phyloP scores from a whole-genome alignment of 2,797 vertebrate species.

The Philypnodon macrostomus region DNA sequence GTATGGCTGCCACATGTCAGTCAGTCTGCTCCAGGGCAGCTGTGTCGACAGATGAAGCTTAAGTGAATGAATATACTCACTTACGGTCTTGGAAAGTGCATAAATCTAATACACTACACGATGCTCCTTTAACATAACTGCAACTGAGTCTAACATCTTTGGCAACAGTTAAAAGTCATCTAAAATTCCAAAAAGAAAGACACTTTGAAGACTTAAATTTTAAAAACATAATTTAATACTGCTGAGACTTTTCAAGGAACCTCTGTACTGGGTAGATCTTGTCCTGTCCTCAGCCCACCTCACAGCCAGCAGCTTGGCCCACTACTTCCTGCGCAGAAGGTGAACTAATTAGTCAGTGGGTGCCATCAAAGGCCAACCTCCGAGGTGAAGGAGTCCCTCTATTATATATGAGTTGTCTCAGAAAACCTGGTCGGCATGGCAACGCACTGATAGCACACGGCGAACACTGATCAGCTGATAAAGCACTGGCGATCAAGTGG shows the following conservation, averaged over 20 bases:
- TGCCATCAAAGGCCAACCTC: conserved; percentile 59
- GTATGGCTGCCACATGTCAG: too few species aligned
- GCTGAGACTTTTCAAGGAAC: background rate
- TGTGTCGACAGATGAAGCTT: too few species aligned
- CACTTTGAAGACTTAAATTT: background rate
- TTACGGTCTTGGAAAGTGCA: too few species aligned
- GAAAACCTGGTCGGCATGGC: conserved; percentile 42
- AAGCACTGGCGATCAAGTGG: conserved; percentile 14
- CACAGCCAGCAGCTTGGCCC: conserved; percentile 11
- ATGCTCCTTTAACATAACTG: too few species aligned
- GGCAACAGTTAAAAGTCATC: background rate
- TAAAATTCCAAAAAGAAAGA: background rate
- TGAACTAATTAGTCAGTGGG: conserved; percentile 52
- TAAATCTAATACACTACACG: too few species aligned
- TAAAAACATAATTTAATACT: conserved; percentile 1
- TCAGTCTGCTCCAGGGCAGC: too few species aligned
- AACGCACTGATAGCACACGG: too few species aligned
- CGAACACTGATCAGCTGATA: conserved; percentile 41
- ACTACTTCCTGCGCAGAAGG: conserved; percentile 44
- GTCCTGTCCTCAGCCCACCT: conserved; percentile 27
- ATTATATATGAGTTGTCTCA: conserved; percentile 56
- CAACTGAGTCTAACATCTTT: too few species aligned
- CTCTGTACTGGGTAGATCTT: conserved; percentile 36
- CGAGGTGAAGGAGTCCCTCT: conserved; percentile 31
- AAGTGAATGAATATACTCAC: too few species aligned